phyloP scores from a whole-genome alignment of 2,797 vertebrate species.

The Corythornis leucogaster region DNA sequence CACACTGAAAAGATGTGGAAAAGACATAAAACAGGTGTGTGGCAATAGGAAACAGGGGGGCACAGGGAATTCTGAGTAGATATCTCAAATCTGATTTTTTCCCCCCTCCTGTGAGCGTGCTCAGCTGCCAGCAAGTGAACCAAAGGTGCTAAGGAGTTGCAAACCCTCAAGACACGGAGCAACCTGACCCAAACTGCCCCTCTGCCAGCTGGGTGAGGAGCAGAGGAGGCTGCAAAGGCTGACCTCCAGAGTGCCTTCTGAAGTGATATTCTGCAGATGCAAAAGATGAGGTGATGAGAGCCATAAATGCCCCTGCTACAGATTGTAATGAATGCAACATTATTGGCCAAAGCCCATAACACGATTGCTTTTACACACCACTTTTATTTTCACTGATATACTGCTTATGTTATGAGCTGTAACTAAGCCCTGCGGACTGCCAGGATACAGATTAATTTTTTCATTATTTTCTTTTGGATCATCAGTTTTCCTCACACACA shows the following conservation, averaged over 20 bases:
- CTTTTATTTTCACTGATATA: slow-evolving; percentile 31
- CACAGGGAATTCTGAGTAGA: neutral
- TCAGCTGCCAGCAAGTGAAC: neutral
- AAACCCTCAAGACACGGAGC: neutral
- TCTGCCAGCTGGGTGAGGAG: neutral
- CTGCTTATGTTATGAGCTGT: neutral
- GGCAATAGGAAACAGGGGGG: accelerated
- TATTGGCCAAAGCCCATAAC: neutral
- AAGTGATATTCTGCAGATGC: neutral
- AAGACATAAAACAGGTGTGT: neutral
- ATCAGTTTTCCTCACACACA: slow-evolving; percentile 8
- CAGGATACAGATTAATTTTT: neutral
- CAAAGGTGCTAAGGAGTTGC: neutral
- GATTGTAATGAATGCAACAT: neutral
- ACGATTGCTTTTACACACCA: neutral
- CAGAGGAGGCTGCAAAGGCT: neutral
- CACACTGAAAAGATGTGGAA: neutral
- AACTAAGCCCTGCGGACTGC: slow-evolving; percentile 1
- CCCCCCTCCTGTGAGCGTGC: no score
- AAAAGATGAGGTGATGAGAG: neutral
- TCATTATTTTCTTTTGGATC: slow-evolving; percentile 13
- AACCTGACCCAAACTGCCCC: neutral
- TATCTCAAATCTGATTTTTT: neutral
- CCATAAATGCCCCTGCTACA: neutral
- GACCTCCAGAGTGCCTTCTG: neutral